Percentiles rank a stretch among this genome's conserved stretches.
Evolutionary conservation across 2,888 invertebrate species (phyloP).

Genomic region (Scrobipalpa atriplicella): DNA sequence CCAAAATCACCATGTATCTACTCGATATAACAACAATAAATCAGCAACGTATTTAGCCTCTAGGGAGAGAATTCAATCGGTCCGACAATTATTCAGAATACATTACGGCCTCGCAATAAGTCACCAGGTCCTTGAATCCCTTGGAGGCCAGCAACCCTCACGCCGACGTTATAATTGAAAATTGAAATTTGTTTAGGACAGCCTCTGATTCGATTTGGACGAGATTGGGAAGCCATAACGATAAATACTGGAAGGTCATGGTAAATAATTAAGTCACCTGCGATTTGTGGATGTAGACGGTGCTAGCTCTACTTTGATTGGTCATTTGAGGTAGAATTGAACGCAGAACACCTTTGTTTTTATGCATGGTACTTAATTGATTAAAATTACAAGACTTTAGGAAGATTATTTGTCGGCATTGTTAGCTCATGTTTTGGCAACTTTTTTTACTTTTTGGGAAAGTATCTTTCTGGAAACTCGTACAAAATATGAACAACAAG

Average conservation of each 20-base stretch:
- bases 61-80: slow-evolving; percentile 60
- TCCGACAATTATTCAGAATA: slow-evolving; percentile 74
- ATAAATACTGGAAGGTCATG: slow-evolving; percentile 67
- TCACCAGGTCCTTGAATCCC: slow-evolving; percentile 70
- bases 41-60: slow-evolving; percentile 56
- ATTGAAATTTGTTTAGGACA: slow-evolving; percentile 82
- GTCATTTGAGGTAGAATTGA: not conserved
- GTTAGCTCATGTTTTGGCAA: too few species aligned
- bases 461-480: too few species aligned
- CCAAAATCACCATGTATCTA: slow-evolving; percentile 48
- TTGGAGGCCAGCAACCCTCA: slow-evolving; percentile 43
- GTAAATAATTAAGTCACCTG: slow-evolving; percentile 20
- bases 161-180: slow-evolving; percentile 74
- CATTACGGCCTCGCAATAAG: slow-evolving; percentile 73
- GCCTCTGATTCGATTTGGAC: slow-evolving; percentile 74
- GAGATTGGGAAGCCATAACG: slow-evolving; percentile 70
- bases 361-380: too few species aligned
- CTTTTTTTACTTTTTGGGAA: too few species aligned
- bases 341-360: not conserved
- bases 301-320: not conserved
- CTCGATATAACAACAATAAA: slow-evolving; percentile 39
- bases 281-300: not conserved
- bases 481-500: too few species aligned
- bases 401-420: too few species aligned
- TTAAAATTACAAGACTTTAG: too few species aligned